Evolutionary conservation across 2,888 invertebrate genomes (phyloP).

Genomic region (Aporophyla lueneburgensis): DNA sequence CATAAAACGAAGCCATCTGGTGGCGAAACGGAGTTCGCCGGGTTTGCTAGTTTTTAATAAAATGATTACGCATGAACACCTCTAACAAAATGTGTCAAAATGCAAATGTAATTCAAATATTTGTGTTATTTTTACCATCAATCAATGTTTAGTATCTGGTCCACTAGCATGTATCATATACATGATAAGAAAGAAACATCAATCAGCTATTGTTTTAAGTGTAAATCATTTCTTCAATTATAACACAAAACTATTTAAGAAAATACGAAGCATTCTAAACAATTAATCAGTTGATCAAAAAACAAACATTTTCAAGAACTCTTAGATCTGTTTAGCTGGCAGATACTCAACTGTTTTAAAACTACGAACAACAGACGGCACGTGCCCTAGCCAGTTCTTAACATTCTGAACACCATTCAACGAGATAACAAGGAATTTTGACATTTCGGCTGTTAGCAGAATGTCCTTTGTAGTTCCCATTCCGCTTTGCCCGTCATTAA

Average conservation of each 20-base stretch:
- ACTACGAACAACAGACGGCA: conserved; percentile 25
- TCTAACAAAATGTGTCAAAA: neutral
- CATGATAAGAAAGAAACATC: neutral
- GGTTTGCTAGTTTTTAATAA: neutral
- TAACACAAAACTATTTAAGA: neutral
- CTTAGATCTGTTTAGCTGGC: neutral
- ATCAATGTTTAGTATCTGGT: neutral
- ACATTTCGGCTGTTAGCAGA: conserved; percentile 69
- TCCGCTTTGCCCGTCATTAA: conserved; percentile 63
- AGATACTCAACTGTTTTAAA: conserved; percentile 30
- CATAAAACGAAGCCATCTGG: too few species aligned
- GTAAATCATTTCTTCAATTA: neutral
- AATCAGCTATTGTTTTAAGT: neutral
- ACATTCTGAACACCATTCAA: conserved; percentile 70
- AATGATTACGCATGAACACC: too few species aligned
- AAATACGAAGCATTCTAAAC: neutral
- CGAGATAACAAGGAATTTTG: conserved; percentile 73
- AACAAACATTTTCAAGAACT: neutral
- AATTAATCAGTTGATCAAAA: neutral
- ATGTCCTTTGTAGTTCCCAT: conserved; percentile 69
- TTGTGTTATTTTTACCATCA: too few species aligned
- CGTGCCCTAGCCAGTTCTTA: conserved; percentile 61
- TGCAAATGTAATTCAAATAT: neutral
- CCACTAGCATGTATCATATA: too few species aligned
- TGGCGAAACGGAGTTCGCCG: too few species aligned